Evolutionary conservation across 92 coral and sea anemone genomes (phyloP), one percentile per base, ranked within the genome.

Genomic region (Parazoanthus atlanticus): DNA sequence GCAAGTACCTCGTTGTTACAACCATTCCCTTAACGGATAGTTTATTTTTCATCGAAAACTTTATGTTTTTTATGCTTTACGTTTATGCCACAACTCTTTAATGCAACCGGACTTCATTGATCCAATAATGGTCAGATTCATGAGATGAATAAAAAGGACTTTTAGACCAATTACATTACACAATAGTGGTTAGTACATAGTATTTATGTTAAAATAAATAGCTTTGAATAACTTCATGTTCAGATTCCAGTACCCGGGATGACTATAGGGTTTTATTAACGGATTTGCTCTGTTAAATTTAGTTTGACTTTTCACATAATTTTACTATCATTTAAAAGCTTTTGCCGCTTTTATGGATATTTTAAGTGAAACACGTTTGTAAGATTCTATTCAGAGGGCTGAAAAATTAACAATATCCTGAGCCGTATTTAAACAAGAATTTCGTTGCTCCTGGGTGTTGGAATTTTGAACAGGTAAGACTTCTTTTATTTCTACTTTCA

Each of bases 231-330:
- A 6, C 29, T 13, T 43, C 41, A 2, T 69, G 87, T 84, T 84
- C 78, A 54, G 32, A 69, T 84, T 71, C 87, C 87, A 69, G 76
- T 84, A 71, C 87, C 87, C 87, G 77, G 87, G 87, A 43, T 36
- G 79, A 15, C 26, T 36, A 5, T 36, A 7, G 49, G 79, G 49
- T 47, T 34, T 12, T 12, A 30, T 12, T 13, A 32, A 28, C 32
- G 5, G 36, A 28, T 71, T 71, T 71, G 7, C 23, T 25, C 9
- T 23, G 29, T 19, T 34, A 33, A 75, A 73, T 16, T 61, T 61
- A 61, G n/a, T 1, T 61, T 8, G 69, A 19, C n/a, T 61, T 61
- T 23, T 61, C 69, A 23, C 3, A 61, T 61, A 75, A 0, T 5
- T 34, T 75, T 36, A n/a, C 49, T 21, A 36, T 17, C 0, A 21